Evolutionary conservation across 1,140 invertebrate genomes (phyloP).

Genomic region (Bombus pascuorum): DNA sequence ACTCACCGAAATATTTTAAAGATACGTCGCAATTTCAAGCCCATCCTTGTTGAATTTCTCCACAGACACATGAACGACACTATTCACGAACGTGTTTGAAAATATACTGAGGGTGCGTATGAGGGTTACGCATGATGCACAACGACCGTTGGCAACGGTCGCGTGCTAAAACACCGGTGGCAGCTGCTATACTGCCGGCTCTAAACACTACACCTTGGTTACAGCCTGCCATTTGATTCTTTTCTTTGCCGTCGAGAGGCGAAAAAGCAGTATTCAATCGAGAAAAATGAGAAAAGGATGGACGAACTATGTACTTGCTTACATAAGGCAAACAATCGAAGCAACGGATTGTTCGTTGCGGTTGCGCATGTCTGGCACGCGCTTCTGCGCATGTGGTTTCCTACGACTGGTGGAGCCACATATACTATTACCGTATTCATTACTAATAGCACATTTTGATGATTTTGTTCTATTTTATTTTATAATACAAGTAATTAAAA

Average conservation of each 20-base stretch:
- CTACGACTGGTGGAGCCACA: neutral
- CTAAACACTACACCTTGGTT: neutral
- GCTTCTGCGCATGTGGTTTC: neutral
- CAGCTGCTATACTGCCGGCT: slow-evolving; percentile 45
- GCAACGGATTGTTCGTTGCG: no score
- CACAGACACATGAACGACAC: neutral
- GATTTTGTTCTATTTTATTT: no score
- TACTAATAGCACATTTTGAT: neutral
- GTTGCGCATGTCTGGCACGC: neutral
- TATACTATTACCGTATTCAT: neutral
- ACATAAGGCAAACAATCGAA: no score
- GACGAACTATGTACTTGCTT: neutral
- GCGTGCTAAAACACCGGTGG: slow-evolving; percentile 56
- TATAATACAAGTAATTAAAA: no score
- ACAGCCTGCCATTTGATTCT: neutral
- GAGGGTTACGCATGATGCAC: slow-evolving; percentile 61
- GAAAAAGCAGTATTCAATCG: neutral
- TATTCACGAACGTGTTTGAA: slow-evolving; percentile 16
- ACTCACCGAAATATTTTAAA: slow-evolving; percentile 32
- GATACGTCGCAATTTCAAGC: neutral
- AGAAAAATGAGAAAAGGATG: neutral
- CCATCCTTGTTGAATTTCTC: neutral
- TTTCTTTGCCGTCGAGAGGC: neutral
- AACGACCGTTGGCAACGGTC: slow-evolving; percentile 62
- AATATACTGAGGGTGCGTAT: slow-evolving; percentile 44